Evolutionary conservation across 2,888 invertebrate species (phyloP), one percentile per base, ranked within the genome.

Genomic region (Crioceris asparagi): DNA sequence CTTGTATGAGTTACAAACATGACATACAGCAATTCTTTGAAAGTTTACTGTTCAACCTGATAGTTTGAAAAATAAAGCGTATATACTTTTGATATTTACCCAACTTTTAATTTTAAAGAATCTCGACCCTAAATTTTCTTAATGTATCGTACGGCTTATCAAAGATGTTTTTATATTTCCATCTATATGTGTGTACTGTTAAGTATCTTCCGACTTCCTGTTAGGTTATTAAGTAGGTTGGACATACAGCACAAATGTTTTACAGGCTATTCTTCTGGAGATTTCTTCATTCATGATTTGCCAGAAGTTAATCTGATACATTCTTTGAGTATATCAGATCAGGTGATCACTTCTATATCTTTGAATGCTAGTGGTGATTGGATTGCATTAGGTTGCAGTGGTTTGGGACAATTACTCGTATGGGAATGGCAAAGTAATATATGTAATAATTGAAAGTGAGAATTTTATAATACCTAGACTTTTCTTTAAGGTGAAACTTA

Each of bases 371-470:
- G 81, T 0, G 97, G 96, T 0, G 96, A 97, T 58, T 99, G 97
- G 97, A 79, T 99, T 46, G 96, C 91, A 0, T 66, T 98, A 26
- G 97, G 88, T 0, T 91, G 92, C 52, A 75, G 83, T 1, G 75
- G 78, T 35, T 70, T 85, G n/a, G 96, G 96, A 0, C 94, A 97
- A 59, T 67, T 99, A 32, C 65, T 97, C 14, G 97, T 98, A 2
- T 98, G 97, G 96, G 98, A 98, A 67, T 98, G 97, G 97, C 93
- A 96, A 68, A 94, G 94, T 74, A 56, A 39, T 46, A 44, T 17
- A 7, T 18, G 11, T 2, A 38, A 14, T 11, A 3, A 37, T 16
- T 38, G 10, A 21, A 21, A 21, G 10, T 21, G 21, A 10, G 21
- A 10, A 10, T 32, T 32, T 32, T 5, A 32, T 21, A 21, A 6